Conservation (phyloP, 2,888 invertebrate genomes). For the Agonum fuliginosum region DNA sequence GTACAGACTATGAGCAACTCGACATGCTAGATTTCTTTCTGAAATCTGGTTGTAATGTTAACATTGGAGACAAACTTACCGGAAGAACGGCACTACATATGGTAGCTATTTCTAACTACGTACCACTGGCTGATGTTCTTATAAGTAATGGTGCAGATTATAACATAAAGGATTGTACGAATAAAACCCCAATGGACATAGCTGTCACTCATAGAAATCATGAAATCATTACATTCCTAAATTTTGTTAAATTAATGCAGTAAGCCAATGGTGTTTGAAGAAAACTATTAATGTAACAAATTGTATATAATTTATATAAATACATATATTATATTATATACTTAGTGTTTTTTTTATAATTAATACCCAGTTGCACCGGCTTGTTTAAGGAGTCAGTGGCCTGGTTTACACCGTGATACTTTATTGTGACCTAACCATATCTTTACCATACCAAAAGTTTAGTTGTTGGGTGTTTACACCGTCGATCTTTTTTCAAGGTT, state of each 20-base stretch:
- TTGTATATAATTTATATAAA: too few relatives aligned
- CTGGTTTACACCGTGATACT: too few relatives aligned
- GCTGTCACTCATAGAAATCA: constrained; percentile 66
- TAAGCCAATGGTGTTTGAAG: too few relatives aligned
- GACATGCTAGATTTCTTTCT: constrained; percentile 71
- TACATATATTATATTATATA: too few relatives aligned
- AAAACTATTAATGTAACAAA: too few relatives aligned
- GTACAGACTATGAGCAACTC: constrained; percentile 70
- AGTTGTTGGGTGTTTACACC: too few relatives aligned
- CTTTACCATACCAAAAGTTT: too few relatives aligned
- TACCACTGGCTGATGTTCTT: constrained; percentile 70
- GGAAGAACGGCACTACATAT: constrained; percentile 74
- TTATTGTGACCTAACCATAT: too few relatives aligned
- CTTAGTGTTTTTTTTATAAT: too few relatives aligned
- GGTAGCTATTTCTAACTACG: constrained; percentile 74
- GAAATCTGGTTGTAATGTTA: constrained; percentile 67
- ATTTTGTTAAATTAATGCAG: background rate
- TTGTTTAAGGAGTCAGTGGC: too few relatives aligned
- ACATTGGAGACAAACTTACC: constrained; percentile 71
- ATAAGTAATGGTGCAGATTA: constrained; percentile 71
- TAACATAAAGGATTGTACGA: constrained; percentile 69
- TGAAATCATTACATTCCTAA: constrained; percentile 53
- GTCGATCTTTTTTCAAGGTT: too few relatives aligned
- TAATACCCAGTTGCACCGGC: too few relatives aligned
- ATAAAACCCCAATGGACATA: constrained; percentile 72